Base-by-base conservation (phyloP, 1,140 invertebrate genomes). In the Drosophila gunungcola region DNA sequence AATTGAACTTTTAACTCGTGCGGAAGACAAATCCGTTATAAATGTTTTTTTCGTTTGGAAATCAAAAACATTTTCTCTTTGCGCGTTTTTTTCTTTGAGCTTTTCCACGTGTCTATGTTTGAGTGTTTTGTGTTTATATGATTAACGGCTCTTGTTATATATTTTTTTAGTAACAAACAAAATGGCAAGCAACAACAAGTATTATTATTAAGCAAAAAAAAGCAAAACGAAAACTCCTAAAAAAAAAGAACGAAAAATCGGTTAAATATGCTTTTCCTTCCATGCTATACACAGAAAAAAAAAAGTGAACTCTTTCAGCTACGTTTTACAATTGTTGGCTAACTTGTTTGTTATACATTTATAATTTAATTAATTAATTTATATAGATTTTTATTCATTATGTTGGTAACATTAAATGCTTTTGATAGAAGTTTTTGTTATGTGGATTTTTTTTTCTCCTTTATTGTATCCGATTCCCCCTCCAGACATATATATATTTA, bases 361-460 rank as follows among this genome's bases (percentile, higher is more conserved):
- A 38, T 57, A 51, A 57, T 52, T 49, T 51, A 45, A 58, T 64
- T 62, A 54, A 43, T 51, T 58, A 46, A 41, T 63, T 64, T 65
- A 55, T 55, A 55, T 62, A 62, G 32, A 61, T 67, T 83, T 68
- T 51, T 68, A 73, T 75, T 60, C 73, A 56, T 38, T 43, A 65
- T 64, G 48, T 49, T 76, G 63, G 63, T 83, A 82, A 78, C 74
- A 82, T 83, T 78, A 78, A 74, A 82, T 82, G 80, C 79, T 83
- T 61, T 83, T 72, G 58, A 74, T 83, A 83, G 63, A 78, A 69
- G 62, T 69, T 69, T 78, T 63, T 78, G 57, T 63, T 63, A 46
- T 41, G 45, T 63, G 51, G 58, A 62, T 62, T 62, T 13, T 41
- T 58, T 58, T 43, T 32, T 61, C 32, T 39, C 21, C 13, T n/a